Conservation (phyloP, 2,888 invertebrate genomes). For the Alcis repandata region DNA sequence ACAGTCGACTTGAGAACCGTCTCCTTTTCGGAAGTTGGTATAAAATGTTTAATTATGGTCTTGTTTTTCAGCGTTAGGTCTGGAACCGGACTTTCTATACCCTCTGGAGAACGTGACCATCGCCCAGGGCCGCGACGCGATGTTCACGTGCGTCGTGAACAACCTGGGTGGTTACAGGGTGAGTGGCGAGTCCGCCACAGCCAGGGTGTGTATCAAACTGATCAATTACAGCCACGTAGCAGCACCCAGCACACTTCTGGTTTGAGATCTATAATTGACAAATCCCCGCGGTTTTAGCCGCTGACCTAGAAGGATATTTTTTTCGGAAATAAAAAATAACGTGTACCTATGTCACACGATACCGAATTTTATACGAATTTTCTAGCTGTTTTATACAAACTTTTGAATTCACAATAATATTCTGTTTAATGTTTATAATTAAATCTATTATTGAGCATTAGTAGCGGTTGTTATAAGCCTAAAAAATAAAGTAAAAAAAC, state of each 20-base stretch:
- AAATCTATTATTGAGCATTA: too few species aligned
- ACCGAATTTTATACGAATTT: background rate
- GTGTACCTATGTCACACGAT: background rate
- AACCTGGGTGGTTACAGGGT: constrained; percentile 95
- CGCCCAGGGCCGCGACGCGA: constrained; percentile 93
- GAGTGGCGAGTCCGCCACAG: constrained; percentile 95
- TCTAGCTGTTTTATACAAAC: too few species aligned
- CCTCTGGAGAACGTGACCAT: constrained; percentile 94
- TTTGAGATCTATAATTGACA: constrained; percentile 77
- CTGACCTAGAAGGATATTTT: background rate
- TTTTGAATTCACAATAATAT: too few species aligned
- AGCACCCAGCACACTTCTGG: constrained; percentile 79
- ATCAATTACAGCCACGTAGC: constrained; percentile 80
- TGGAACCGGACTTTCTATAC: constrained; percentile 93
- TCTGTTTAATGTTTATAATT: too few species aligned
- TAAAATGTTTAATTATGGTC: too few species aligned
- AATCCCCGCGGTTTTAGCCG: background rate
- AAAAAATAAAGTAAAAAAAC: too few species aligned
- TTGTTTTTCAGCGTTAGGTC: constrained; percentile 90
- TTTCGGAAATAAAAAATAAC: background rate
- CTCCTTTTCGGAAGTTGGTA: too few species aligned
- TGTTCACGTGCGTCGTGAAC: constrained; percentile 94
- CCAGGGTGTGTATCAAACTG: constrained; percentile 93
- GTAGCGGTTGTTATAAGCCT: too few species aligned
- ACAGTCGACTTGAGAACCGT: too few species aligned